These are phyloP conservation scores for Antheraea assamensis DNA, from an alignment of 2,888 invertebrate species.

Conservation along the genomic window DNA sequence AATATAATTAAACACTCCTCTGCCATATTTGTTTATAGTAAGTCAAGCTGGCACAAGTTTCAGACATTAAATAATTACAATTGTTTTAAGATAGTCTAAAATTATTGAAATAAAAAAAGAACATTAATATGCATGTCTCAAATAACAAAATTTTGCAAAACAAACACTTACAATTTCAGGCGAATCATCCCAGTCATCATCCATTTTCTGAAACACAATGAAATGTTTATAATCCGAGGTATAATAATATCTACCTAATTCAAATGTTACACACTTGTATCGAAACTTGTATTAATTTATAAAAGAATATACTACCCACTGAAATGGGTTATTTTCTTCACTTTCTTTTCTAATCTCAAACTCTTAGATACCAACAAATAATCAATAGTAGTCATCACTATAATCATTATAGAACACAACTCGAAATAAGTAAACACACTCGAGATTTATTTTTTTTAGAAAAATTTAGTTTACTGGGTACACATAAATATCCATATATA, in stretches of 20 bases:
- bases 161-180: slow-evolving; percentile 55
- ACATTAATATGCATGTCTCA: background rate
- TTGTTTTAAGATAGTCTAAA: too few species aligned
- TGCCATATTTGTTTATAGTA: background rate
- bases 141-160: slow-evolving; percentile 1
- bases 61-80: background rate
- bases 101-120: too few species aligned
- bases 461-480: background rate
- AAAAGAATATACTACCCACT: background rate
- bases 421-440: background rate
- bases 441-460: background rate
- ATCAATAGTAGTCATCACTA: too few species aligned
- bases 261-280: background rate
- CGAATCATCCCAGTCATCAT: slow-evolving; percentile 82
- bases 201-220: slow-evolving; percentile 63
- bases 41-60: background rate
- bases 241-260: background rate
- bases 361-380: too few species aligned
- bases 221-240: background rate
- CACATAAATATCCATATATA: background rate
- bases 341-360: too few species aligned
- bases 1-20: background rate
- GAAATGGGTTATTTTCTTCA: too few species aligned
- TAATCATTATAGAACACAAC: background rate
- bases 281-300: background rate